These are phyloP conservation scores for Solen grandis DNA, from an alignment of 1,140 invertebrate species.

Conservation along the genomic window DNA sequence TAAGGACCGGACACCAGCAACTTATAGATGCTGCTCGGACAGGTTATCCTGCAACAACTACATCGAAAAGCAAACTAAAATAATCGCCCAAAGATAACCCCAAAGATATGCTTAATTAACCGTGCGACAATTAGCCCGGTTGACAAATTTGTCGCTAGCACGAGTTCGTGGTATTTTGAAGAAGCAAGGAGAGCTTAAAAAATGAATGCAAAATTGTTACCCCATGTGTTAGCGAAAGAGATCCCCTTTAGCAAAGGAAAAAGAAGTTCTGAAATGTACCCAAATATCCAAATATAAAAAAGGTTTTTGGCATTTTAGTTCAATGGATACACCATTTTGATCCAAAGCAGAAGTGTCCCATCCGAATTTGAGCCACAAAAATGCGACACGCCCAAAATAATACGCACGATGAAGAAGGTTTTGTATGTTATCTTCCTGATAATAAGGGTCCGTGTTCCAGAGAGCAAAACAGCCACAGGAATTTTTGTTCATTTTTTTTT, in stretches of 20 bases:
- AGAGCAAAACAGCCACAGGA: conserved; percentile 6
- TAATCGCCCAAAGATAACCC: not conserved
- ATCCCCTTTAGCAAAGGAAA: not conserved
- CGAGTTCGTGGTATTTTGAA: conserved; percentile 5
- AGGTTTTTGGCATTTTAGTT: not conserved
- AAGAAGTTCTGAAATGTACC: not conserved
- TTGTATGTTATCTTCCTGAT: conserved; percentile 1
- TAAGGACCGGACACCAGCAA: conserved; percentile 1
- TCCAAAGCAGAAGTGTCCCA: conserved; percentile 9
- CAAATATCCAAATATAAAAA: not conserved
- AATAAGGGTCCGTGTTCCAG: conserved; percentile 1
- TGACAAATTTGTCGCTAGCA: conserved; percentile 11
- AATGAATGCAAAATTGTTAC: conserved; percentile 8
- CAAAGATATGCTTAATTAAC: not conserved
- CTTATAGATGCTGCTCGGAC: conserved; percentile 1
- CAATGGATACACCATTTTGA: conserved; percentile 1
- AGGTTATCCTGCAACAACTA: conserved; percentile 1
- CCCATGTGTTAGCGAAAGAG: conserved; percentile 7
- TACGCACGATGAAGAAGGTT: not conserved
- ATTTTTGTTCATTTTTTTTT: no score
- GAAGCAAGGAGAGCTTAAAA: not conserved
- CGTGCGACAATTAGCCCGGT: not conserved
- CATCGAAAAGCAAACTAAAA: not conserved
- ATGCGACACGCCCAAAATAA: not conserved
- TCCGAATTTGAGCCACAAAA: not conserved